Evolutionary conservation across 2,888 invertebrate genomes (phyloP).

Genomic region (Lepetodrilus schrolli): DNA sequence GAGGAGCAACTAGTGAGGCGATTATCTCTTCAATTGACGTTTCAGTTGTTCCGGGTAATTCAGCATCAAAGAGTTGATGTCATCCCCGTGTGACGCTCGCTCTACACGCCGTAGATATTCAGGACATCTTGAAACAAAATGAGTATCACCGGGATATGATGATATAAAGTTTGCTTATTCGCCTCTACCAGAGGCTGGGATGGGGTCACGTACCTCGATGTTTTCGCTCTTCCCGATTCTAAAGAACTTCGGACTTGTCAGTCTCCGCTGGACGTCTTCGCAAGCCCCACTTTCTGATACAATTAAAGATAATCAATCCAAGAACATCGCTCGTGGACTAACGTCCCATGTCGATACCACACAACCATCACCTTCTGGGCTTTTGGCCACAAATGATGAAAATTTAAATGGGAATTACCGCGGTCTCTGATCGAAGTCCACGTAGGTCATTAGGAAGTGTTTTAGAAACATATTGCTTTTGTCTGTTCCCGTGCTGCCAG

Average conservation of each 20-base stretch:
- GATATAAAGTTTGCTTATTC: neutral
- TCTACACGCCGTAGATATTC: neutral
- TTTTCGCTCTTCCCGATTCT: neutral
- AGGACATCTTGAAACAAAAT: neutral
- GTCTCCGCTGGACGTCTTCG: neutral
- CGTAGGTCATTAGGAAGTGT: neutral
- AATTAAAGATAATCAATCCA: slow-evolving; percentile 24
- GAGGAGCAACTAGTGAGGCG: neutral
- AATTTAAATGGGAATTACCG: neutral
- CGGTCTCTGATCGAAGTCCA: neutral
- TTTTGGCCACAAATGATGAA: neutral
- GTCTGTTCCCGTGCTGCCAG: neutral
- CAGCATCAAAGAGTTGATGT: neutral
- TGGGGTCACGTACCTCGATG: neutral
- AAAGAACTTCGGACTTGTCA: neutral
- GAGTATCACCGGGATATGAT: neutral
- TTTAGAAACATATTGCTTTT: neutral
- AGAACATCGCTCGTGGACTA: neutral
- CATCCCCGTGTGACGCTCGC: neutral
- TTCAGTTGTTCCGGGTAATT: neutral
- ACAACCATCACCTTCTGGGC: neutral
- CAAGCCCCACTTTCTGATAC: neutral
- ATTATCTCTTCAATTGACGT: neutral
- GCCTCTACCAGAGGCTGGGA: neutral
- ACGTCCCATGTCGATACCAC: neutral